phyloP scores from a whole-genome alignment of 37 sponge, comb jelly and placozoan genomes.

The Bolinopsis microptera region DNA sequence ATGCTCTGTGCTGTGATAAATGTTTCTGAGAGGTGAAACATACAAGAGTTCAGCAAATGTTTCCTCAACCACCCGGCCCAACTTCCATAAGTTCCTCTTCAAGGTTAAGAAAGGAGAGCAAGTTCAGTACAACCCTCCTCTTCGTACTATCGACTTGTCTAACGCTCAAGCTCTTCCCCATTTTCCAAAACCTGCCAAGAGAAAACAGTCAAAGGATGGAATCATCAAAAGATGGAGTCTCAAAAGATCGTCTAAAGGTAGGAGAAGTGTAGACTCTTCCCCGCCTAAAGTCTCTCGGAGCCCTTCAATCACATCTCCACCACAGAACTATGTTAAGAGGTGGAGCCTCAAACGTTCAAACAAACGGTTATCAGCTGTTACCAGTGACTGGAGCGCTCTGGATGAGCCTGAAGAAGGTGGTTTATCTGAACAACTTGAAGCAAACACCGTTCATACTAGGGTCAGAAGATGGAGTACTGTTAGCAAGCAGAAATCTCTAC shows the following conservation, averaged over 20 bases:
- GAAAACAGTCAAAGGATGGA: not conserved
- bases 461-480: not conserved
- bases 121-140: not conserved
- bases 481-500: not conserved
- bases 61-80: not conserved
- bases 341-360: not conserved
- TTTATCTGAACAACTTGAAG: not conserved
- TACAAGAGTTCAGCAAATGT: not conserved
- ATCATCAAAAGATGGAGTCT: not conserved
- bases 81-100: slow-evolving; percentile 1
- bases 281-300: not conserved
- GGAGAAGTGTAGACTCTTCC: not conserved
- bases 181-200: not conserved
- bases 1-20: not conserved
- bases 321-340: not conserved
- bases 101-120: slow-evolving; percentile 5
- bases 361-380: not conserved
- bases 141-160: not conserved
- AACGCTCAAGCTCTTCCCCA: not conserved
- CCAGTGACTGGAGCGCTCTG: not conserved
- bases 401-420: not conserved
- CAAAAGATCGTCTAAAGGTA: not conserved
- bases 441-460: not conserved
- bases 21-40: not conserved
- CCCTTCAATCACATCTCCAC: not conserved